Base-by-base conservation (phyloP, 2,797 vertebrate species). In the Pseudocheirus occidentalis region DNA sequence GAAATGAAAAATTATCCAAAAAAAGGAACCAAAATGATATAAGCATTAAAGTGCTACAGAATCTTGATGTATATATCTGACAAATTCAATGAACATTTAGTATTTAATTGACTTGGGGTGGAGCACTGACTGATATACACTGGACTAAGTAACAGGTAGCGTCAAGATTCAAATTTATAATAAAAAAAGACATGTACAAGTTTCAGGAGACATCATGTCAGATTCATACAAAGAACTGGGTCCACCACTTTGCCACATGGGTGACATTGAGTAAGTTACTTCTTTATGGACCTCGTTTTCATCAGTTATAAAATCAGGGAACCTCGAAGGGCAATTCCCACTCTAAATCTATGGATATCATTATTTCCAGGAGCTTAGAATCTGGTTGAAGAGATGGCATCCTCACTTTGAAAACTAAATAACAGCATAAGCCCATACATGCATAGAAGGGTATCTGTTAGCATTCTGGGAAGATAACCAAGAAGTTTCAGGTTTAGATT, bases 1-100 rank as follows among this genome's bases (percentile, higher is more conserved):
- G 4, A 91, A 91, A 1, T 50, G 95, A 94, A 96, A 96, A 94
- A 55, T 58, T 54, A 54, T 92, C 53, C 90, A 53, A 90, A 92
- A 93, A 97, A 13, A 34, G 95, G 94, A 91, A 53, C 31, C 95
- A n/a, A 96, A 95, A 54, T 91, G 18, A 93, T 96, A 1, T 50
- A 50, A 50, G 24, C 7, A 50, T 27, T 46, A 50, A 87, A 87
- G 1, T 9, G 10, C 73, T 24, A 40, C 5, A 81, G n/a, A 81
- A 81, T 24, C 46, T 18, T 46, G 18, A 21, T 7, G 21, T 81
- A 3, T 5, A 40, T 40, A n/a, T 66, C 27, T 40, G n/a, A 40
- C 16, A 73, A 73, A 73, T 40, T 73, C 13, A 73, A 40, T n/a
- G 29, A 73, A 73, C 34, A 40, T n/a, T n/a, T 73, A n/a, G 1